phyloP scores from a whole-genome alignment of 92 coral and sea anemone species.

The Bergia sp. region DNA sequence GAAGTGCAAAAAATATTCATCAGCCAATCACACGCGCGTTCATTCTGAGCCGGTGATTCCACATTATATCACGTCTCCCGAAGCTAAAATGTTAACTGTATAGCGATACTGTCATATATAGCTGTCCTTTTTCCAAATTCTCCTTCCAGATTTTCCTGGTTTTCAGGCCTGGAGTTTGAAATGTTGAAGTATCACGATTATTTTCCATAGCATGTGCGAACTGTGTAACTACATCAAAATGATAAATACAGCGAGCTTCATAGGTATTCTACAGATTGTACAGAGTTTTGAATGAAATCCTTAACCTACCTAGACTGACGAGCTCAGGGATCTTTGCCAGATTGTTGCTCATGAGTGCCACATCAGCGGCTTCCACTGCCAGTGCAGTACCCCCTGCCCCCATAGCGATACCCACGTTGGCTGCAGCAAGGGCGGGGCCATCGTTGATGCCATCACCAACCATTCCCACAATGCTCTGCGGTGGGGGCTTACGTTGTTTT shows the following conservation, averaged over 20 bases:
- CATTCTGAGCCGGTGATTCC: no score
- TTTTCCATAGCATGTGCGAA: no score
- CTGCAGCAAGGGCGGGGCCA: constrained; percentile 98
- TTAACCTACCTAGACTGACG: constrained; percentile 60
- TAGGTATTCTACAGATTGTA: neutral
- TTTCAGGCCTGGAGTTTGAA: no score
- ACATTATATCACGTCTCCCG: no score
- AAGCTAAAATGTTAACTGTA: no score
- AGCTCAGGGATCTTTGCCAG: constrained; percentile 95
- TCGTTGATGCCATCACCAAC: constrained; percentile 99
- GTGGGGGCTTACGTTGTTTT: constrained; percentile 8
- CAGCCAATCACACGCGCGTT: no score
- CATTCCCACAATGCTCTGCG: constrained; percentile 81
- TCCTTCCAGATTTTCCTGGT: no score
- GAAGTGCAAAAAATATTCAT: no score
- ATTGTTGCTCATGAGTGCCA: constrained; percentile 95
- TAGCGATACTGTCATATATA: no score
- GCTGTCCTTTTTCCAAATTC: no score
- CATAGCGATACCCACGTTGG: constrained; percentile 98
- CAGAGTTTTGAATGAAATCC: neutral
- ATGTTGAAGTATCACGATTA: no score
- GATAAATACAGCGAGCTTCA: neutral
- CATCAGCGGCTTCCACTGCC: constrained; percentile 99
- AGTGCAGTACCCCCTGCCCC: constrained; percentile 99
- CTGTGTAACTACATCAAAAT: no score